phyloP scores from a whole-genome alignment of 2,113 vertebrate genomes.

The Pipra filicauda region DNA sequence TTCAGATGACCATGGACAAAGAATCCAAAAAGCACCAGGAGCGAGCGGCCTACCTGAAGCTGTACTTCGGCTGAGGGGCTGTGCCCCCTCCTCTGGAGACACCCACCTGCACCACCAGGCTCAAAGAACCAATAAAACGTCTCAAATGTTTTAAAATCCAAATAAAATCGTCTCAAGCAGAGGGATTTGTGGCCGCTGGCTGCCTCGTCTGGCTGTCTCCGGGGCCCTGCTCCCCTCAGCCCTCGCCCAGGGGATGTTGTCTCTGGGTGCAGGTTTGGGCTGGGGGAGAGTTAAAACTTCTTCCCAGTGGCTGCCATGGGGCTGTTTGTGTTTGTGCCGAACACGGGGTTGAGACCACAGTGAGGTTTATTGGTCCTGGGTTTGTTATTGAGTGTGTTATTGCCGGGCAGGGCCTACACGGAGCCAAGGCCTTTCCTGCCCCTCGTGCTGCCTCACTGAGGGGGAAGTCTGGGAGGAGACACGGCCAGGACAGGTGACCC shows the following conservation, averaged over 20 bases:
- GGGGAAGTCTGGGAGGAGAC: background rate
- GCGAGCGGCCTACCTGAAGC: constrained; percentile 75
- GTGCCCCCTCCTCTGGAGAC: background rate
- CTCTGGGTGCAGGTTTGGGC: background rate
- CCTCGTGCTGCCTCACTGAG: background rate
- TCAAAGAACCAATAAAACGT: background rate
- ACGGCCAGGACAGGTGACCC: background rate
- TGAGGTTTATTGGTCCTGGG: background rate
- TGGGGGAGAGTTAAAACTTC: background rate
- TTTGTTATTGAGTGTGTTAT: background rate
- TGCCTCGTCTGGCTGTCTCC: background rate
- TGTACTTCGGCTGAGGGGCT: constrained; percentile 55
- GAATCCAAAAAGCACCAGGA: constrained; percentile 74
- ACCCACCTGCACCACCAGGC: background rate
- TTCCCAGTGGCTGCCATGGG: background rate
- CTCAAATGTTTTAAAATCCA: background rate
- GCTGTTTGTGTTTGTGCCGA: background rate
- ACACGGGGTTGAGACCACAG: background rate
- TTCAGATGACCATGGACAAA: constrained; percentile 78
- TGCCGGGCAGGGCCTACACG: background rate
- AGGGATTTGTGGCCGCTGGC: background rate
- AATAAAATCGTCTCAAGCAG: background rate
- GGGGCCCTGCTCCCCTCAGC: background rate
- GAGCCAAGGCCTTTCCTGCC: background rate
- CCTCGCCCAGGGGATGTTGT: background rate